These are phyloP conservation scores for Pitta sordida DNA, from an alignment of 2,113 vertebrate species.

Conservation along the genomic window DNA sequence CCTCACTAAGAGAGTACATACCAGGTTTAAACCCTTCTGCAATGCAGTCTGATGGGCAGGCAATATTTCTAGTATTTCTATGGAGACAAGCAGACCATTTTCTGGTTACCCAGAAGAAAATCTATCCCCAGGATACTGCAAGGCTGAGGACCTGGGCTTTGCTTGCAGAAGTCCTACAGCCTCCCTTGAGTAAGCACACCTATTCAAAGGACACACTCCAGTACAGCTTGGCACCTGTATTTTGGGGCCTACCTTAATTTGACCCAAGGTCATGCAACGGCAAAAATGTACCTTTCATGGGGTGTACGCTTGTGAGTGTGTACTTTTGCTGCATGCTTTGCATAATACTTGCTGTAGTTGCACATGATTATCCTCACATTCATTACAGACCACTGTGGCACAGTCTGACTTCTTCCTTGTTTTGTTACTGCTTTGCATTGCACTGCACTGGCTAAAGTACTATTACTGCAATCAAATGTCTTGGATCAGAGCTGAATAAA, in stretches of 20 bases:
- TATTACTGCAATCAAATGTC: neutral
- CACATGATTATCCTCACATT: neutral
- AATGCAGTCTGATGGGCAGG: neutral
- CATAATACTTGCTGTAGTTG: neutral
- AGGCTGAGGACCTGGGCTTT: neutral
- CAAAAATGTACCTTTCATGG: neutral
- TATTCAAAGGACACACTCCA: neutral
- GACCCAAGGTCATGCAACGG: neutral
- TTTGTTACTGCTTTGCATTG: neutral
- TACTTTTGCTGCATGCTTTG: neutral
- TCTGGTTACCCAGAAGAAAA: neutral
- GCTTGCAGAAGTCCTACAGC: neutral
- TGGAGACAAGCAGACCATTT: neutral
- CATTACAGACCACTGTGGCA: neutral
- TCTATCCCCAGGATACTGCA: fast-evolving
- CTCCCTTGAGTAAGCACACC: neutral
- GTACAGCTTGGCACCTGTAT: neutral
- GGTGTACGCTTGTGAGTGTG: neutral
- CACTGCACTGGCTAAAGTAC: neutral
- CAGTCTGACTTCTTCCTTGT: neutral
- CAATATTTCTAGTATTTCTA: neutral
- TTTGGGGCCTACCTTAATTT: neutral
- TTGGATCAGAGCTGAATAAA: neutral
- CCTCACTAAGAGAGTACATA: neutral
- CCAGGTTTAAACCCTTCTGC: neutral